Evolutionary conservation across 2,797 vertebrate species (phyloP), one percentile per base, ranked within the genome.

Genomic region (Chromobotia macracanthus): DNA sequence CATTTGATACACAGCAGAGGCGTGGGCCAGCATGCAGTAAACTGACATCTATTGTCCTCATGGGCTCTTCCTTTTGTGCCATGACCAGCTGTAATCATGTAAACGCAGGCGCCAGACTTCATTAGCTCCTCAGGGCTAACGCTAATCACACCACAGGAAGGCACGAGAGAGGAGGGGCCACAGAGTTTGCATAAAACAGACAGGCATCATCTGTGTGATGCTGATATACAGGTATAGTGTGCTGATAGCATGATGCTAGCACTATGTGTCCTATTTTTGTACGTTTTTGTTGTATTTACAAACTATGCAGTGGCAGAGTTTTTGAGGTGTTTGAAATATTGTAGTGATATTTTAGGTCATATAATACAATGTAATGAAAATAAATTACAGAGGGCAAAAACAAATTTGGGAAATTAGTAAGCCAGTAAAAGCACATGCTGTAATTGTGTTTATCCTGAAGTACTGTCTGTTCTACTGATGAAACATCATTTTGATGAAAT

Each of bases 71-170:
- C 83, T 84, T 80, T 81, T 55, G 56, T 48, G 73, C 75, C 46
- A 81, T 71, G 44, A 80, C 76, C 64, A 76, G 82, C 82, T 85
- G 87, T 90, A 89, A 89, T 91, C 90, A 90, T 87, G 86, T 87
- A 87, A 85, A 86, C 85, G 82, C 86, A 88, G 88, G 86, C 86
- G 85, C 84, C 89, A 74, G 87, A 89, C 87, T 88, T 92, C 87
- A 90, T 91, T 91, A 92, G 89, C 88, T 72, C 85, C 86, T 86
- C 83, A 81, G 87, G 86, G 84, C 82, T 82, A 84, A 82, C 80
- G 76, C 83, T 85, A 83, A 90, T 87, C 84, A 88, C 83, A 86
- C 85, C 68, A 46, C 61, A 72, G 50, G 69, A 79, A 46, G 61
- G 69, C 51, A 65, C 18, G 65, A 66, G 13, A 72, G 35, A 58